A percentile compares a stretch with the other conserved stretches of the same genome.
Evolutionary conservation across 2,888 invertebrate genomes (phyloP).

Genomic region (Agrotis ipsilon): DNA sequence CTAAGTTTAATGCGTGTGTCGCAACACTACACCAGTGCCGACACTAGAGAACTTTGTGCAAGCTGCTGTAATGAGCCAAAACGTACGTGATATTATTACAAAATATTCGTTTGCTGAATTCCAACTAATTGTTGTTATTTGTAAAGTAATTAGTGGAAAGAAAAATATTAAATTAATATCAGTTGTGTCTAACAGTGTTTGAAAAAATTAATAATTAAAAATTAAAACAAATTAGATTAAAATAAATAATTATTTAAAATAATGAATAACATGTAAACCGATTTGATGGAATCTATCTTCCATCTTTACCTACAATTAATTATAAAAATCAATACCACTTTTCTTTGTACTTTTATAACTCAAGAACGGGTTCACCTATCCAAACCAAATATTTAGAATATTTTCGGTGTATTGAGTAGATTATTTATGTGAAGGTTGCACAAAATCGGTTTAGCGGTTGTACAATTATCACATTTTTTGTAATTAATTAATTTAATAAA

Average conservation of each 20-base stretch:
- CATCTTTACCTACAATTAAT: too few relatives aligned
- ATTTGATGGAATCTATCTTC: conserved; percentile 26
- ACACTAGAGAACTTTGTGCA: conserved; percentile 31
- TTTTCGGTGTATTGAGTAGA: too few relatives aligned
- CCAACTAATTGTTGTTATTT: conserved; percentile 14
- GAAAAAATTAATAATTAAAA: conserved; percentile 8
- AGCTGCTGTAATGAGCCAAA: conserved; percentile 51
- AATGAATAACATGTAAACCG: not conserved
- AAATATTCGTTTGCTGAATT: conserved; percentile 32
- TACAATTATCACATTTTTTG: too few relatives aligned
- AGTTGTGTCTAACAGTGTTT: not conserved
- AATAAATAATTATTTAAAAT: conserved; percentile 17
- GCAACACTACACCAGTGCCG: conserved; percentile 25
- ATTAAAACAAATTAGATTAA: not conserved
- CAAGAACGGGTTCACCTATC: too few relatives aligned
- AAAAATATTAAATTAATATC: conserved; percentile 1
- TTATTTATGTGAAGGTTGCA: too few relatives aligned
- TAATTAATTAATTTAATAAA: too few relatives aligned
- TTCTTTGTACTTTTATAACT: too few relatives aligned
- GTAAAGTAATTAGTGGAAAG: conserved; percentile 20
- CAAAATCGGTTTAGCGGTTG: too few relatives aligned
- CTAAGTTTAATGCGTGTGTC: conserved; percentile 57
- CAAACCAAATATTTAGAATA: too few relatives aligned
- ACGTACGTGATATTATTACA: conserved; percentile 49
- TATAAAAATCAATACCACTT: too few relatives aligned